phyloP scores from a whole-genome alignment of 2,113 vertebrate species.

The Pterocles gutturalis region DNA sequence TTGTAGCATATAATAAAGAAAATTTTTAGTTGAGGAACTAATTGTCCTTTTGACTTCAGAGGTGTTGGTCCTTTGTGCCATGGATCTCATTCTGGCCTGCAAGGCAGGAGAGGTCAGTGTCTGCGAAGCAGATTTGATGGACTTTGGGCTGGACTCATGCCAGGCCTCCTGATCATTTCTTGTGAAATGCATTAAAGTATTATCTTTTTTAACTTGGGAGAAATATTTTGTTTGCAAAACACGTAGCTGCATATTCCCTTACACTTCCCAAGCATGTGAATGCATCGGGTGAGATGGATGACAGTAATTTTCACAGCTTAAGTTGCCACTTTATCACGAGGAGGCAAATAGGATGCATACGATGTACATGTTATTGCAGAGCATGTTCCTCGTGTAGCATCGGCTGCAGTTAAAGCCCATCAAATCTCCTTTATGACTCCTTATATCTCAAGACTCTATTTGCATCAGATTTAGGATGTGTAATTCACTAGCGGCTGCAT shows the following conservation, averaged over 20 bases:
- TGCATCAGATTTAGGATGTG: neutral
- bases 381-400: neutral
- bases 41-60: neutral
- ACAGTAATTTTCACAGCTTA: slow-evolving; percentile 80
- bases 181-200: neutral
- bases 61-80: neutral
- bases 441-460: slow-evolving; percentile 33
- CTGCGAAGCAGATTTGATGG: neutral
- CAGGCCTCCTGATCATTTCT: neutral
- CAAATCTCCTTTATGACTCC: slow-evolving; percentile 28
- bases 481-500: slow-evolving; percentile 5
- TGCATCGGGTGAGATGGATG: slow-evolving; percentile 79
- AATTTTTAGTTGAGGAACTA: neutral
- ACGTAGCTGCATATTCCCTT: slow-evolving; percentile 31
- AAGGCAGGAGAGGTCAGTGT: neutral
- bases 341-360: slow-evolving; percentile 73
- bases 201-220: neutral
- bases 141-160: neutral
- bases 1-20: neutral
- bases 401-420: slow-evolving; percentile 41
- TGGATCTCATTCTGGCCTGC: neutral
- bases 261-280: slow-evolving; percentile 24
- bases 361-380: slow-evolving; percentile 2
- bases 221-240: slow-evolving; percentile 37
- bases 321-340: slow-evolving; percentile 77